Percentiles rank a stretch among this genome's conserved stretches.
Conservation (phyloP, 2,888 invertebrate species). For the Andricus curvator region DNA sequence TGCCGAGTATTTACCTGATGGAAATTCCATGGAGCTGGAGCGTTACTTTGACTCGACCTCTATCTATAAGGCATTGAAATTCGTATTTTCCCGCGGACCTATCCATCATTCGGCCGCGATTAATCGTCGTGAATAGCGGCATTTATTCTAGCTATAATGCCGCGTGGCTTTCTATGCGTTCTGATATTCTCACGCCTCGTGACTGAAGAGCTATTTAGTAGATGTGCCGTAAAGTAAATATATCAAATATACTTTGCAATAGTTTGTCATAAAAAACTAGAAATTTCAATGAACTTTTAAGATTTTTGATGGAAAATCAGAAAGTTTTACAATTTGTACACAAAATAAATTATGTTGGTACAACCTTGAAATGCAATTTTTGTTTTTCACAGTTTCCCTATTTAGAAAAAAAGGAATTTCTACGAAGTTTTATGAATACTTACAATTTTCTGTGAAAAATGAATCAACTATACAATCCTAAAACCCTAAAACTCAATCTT, state of each 20-base stretch:
- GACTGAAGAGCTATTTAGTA: not conserved
- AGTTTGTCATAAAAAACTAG: too few relatives aligned
- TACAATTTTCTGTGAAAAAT: too few relatives aligned
- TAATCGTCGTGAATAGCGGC: conserved; percentile 15
- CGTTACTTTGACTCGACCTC: not conserved
- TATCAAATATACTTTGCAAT: not conserved
- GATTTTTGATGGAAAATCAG: too few relatives aligned
- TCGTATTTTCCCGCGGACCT: conserved; percentile 9
- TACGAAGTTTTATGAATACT: too few relatives aligned
- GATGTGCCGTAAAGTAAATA: not conserved
- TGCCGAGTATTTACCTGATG: not conserved
- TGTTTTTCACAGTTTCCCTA: too few relatives aligned
- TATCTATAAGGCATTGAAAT: conserved; percentile 3
- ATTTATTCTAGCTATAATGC: not conserved
- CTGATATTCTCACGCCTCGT: not conserved
- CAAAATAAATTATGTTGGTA: too few relatives aligned
- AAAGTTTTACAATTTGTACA: too few relatives aligned
- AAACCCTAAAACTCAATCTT: too few relatives aligned
- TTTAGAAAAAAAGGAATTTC: too few relatives aligned
- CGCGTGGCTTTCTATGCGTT: not conserved
- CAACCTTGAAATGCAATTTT: too few relatives aligned
- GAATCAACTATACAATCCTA: too few relatives aligned
- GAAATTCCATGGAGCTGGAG: not conserved
- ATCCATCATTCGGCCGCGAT: conserved; percentile 18
- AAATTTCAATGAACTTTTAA: too few relatives aligned